These are phyloP conservation scores for Oreamnos americanus DNA, from an alignment of 2,113 vertebrate genomes.

Conservation along the genomic window DNA sequence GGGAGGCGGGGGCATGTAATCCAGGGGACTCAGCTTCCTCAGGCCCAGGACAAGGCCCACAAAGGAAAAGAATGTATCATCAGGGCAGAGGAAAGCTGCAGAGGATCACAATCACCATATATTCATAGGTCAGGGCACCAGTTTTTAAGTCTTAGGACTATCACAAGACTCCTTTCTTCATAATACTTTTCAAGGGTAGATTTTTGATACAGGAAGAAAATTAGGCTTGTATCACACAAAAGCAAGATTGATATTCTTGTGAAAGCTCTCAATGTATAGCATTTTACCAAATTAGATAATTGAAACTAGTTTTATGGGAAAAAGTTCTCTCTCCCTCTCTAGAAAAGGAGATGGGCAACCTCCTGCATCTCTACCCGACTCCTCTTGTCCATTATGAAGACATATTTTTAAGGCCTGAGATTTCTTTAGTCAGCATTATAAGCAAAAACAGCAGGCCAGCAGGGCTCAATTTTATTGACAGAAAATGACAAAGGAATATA, in stretches of 20 bases:
- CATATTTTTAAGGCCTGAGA: neutral
- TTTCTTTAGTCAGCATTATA: neutral
- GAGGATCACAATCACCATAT: neutral
- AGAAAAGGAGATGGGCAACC: neutral
- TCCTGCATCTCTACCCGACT: neutral
- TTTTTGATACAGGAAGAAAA: slow-evolving; percentile 47
- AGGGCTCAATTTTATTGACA: neutral
- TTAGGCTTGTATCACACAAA: neutral
- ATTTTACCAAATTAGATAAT: slow-evolving; percentile 11
- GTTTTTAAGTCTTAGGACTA: neutral
- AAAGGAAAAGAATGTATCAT: neutral
- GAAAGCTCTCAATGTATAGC: neutral
- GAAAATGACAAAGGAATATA: neutral
- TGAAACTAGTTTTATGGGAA: neutral
- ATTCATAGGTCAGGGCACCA: neutral
- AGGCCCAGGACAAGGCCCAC: neutral
- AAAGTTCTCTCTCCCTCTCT: neutral
- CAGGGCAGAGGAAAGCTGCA: neutral
- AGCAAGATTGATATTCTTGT: slow-evolving; percentile 7
- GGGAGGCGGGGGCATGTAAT: neutral
- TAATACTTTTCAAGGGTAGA: neutral
- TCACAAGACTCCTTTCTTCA: neutral
- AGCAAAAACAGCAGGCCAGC: neutral
- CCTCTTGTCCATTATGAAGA: neutral
- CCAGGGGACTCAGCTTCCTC: neutral